Percentiles rank a stretch among this genome's conserved stretches.
phyloP scores from a whole-genome alignment of 2,888 invertebrate genomes.

The Acronicta leporina region DNA sequence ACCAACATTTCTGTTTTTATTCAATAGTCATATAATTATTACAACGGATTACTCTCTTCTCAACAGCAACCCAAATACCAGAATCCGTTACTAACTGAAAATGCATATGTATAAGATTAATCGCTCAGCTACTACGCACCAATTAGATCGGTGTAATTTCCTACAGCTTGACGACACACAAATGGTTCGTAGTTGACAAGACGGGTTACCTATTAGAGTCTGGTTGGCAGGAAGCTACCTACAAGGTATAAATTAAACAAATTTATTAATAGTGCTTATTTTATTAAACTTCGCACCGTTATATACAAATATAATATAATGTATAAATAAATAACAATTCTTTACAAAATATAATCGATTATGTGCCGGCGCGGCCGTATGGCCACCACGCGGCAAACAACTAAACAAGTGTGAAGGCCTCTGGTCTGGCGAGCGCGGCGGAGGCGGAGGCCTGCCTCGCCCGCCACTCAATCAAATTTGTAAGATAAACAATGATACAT shows the following conservation, averaged over 20 bases:
- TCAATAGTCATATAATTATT: background rate
- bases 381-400: slow-evolving; percentile 58
- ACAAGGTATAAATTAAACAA: slow-evolving; percentile 66
- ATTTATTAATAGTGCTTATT: slow-evolving; percentile 78
- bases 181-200: no score
- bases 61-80: no score
- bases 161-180: no score
- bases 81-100: background rate
- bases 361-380: slow-evolving; percentile 58
- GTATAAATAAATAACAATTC: slow-evolving; percentile 88
- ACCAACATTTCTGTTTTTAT: slow-evolving; percentile 20
- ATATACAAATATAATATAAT: slow-evolving; percentile 88
- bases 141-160: no score
- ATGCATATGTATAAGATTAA: no score
- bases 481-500: slow-evolving; percentile 51
- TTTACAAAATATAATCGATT: slow-evolving; percentile 86
- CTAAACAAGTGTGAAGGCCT: slow-evolving; percentile 79
- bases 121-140: background rate
- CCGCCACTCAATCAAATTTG: slow-evolving; percentile 42
- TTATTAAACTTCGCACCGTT: slow-evolving; percentile 86
- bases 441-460: background rate
- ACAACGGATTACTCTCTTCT: no score
- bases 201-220: no score
- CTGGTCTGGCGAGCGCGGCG: slow-evolving; percentile 57
- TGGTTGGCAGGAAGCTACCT: no score